Conservation (phyloP, 2,888 invertebrate species). For the Diaphora mendica region DNA sequence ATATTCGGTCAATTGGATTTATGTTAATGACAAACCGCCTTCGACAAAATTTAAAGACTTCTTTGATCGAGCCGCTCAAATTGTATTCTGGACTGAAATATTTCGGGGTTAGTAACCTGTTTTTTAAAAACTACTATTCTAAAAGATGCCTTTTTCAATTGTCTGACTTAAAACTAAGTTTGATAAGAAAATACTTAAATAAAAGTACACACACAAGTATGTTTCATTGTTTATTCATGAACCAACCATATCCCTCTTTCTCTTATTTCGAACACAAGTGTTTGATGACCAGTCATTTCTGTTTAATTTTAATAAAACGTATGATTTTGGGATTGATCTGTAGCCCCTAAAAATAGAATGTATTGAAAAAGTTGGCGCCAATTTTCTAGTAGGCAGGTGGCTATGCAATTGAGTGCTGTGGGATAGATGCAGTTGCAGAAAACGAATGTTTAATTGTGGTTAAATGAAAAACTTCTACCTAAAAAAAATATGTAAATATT, state of each 20-base stretch:
- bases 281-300: neutral
- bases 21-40: slow-evolving; percentile 88
- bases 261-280: neutral
- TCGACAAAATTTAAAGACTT: slow-evolving; percentile 88
- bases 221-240: neutral
- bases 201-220: neutral
- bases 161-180: no score
- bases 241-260: neutral
- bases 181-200: neutral
- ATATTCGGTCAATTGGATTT: slow-evolving; percentile 76
- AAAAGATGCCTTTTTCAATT: neutral
- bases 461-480: neutral
- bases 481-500: no score
- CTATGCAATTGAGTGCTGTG: neutral
- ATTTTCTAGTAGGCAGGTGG: neutral
- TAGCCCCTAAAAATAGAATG: neutral
- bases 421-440: no score
- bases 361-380: neutral
- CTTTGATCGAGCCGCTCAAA: slow-evolving; percentile 90
- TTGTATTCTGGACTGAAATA: slow-evolving; percentile 92
- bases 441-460: neutral
- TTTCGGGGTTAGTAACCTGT: slow-evolving; percentile 85
- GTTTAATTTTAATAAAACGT: neutral
- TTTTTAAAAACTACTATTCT: no score
- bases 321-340: neutral